A percentile compares a stretch with the other conserved stretches of the same genome.
These are phyloP conservation scores for Pelecanus crispus DNA, from an alignment of 2,113 vertebrate genomes.

Conservation along the genomic window DNA sequence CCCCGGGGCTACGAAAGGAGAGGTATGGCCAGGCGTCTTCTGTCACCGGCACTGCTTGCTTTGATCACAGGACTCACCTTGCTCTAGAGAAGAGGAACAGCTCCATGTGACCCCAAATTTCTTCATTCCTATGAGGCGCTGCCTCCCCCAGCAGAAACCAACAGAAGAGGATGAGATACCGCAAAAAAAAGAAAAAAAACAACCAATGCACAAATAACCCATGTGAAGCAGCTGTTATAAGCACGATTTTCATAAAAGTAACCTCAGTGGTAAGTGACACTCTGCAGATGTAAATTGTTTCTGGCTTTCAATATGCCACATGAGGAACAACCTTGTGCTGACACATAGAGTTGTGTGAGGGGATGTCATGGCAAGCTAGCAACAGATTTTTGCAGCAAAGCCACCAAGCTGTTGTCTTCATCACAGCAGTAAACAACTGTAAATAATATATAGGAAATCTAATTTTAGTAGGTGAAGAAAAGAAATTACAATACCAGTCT, in stretches of 20 bases:
- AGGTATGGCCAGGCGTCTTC: background rate
- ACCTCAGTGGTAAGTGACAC: background rate
- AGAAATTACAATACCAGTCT: background rate
- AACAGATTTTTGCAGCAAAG: background rate
- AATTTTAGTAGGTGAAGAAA: background rate
- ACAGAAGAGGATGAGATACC: background rate
- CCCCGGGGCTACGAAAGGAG: background rate
- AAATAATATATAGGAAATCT: background rate
- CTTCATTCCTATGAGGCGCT: background rate
- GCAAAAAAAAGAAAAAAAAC: background rate
- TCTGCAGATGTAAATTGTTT: background rate
- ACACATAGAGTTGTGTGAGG: background rate
- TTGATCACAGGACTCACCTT: background rate
- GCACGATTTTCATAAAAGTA: background rate
- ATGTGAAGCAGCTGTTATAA: background rate
- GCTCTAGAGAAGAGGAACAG: background rate
- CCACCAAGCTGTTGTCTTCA: background rate
- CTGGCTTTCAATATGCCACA: accelerated
- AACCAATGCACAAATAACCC: background rate
- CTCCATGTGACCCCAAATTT: background rate
- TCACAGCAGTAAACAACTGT: background rate
- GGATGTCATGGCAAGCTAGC: background rate
- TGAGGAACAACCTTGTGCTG: background rate
- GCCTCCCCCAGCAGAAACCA: background rate
- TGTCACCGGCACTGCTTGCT: background rate